Percentiles rank a stretch among this genome's conserved stretches.
Evolutionary conservation across 2,888 invertebrate genomes (phyloP).

Genomic region (Augiades crinisus): DNA sequence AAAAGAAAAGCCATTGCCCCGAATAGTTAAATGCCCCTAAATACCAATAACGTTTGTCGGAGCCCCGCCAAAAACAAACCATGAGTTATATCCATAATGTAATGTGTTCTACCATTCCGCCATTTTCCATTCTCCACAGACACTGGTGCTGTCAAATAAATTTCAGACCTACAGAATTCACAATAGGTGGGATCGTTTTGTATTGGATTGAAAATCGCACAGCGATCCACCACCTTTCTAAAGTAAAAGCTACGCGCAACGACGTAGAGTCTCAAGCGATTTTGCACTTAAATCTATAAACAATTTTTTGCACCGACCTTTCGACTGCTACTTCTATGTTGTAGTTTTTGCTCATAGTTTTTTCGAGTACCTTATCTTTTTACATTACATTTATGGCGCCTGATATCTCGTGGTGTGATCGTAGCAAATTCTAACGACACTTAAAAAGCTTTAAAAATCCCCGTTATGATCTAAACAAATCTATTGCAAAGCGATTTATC

Average conservation of each 20-base stretch:
- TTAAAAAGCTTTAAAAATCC: constrained; percentile 58
- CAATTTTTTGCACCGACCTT: constrained; percentile 68
- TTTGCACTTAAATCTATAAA: constrained; percentile 50
- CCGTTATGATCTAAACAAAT: constrained; percentile 65
- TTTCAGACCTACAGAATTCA: constrained; percentile 76
- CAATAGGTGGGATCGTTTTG: constrained; percentile 70
- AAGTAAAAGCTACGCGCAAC: constrained; percentile 50
- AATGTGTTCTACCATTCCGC: constrained; percentile 75
- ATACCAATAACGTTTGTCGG: constrained; percentile 80
- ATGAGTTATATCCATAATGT: constrained; percentile 77
- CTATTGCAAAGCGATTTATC: constrained; percentile 44
- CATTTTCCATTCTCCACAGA: constrained; percentile 81
- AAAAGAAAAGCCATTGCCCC: constrained; percentile 61
- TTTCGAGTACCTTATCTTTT: constrained; percentile 67
- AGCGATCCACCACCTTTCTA: constrained; percentile 48
- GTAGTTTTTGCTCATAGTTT: constrained; percentile 75
- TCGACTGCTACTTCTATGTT: constrained; percentile 61
- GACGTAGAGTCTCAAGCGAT: constrained; percentile 49
- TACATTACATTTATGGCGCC: constrained; percentile 73
- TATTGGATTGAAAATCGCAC: constrained; percentile 64
- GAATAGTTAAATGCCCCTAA: constrained; percentile 75
- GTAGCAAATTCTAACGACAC: constrained; percentile 71
- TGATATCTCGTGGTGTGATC: constrained; percentile 62
- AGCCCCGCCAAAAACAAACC: constrained; percentile 80
- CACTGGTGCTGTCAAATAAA: constrained; percentile 79